Conservation (phyloP, 2,113 vertebrate species). For the Amazona vittata region DNA sequence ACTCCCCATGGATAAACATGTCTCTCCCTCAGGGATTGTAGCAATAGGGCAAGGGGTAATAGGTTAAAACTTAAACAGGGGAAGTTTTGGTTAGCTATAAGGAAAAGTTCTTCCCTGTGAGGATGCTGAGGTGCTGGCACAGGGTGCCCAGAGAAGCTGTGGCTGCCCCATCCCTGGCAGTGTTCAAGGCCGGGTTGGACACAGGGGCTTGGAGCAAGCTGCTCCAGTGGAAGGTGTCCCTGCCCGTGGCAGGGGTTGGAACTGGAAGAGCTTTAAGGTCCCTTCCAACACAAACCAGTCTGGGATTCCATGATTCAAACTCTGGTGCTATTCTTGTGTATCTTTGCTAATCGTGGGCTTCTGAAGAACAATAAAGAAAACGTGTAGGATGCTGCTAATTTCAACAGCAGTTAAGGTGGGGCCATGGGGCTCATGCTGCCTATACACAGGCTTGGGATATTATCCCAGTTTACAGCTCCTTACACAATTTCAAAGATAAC, state of each 20-base stretch:
- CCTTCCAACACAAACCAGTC: neutral
- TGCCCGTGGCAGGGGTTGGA: accelerated
- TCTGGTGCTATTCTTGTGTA: neutral
- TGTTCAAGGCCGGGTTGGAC: too few relatives aligned
- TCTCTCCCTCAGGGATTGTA: neutral
- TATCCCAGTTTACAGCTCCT: neutral
- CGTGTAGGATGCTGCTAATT: neutral
- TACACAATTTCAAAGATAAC: neutral
- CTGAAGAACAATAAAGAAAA: neutral
- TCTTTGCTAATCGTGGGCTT: accelerated
- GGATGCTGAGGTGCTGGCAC: neutral
- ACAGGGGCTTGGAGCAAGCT: neutral
- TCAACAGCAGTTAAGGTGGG: neutral
- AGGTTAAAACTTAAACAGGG: neutral
- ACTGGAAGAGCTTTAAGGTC: accelerated
- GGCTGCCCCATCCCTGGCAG: neutral
- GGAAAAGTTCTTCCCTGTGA: accelerated
- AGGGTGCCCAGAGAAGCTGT: neutral
- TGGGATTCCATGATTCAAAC: neutral
- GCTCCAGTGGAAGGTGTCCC: neutral
- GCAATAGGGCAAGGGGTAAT: neutral
- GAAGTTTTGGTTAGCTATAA: neutral
- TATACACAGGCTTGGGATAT: neutral
- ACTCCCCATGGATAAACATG: too few relatives aligned
- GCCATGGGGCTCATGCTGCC: neutral